Evolutionary conservation across 2,888 invertebrate species (phyloP), one percentile per base, ranked within the genome.

Genomic region (Eilema sororculum): DNA sequence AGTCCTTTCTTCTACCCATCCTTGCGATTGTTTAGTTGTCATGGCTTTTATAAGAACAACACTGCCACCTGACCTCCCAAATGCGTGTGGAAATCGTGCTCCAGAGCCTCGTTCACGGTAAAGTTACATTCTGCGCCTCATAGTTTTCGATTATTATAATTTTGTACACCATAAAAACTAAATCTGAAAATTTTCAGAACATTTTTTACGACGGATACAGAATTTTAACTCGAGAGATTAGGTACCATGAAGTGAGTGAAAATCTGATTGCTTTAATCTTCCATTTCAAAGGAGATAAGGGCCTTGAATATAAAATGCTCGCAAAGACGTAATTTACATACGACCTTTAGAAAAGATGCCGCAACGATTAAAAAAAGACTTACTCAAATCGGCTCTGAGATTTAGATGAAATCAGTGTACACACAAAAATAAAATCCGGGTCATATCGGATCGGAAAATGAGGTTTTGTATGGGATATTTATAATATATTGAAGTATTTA

Each of bases 251-350:
- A 52, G 52, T 52, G n/a, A 52, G 52, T 52, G n/a, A 52, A 52
- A 52, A 52, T n/a, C 52, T 52, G 52, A 52, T 52, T 52, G 52
- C 52, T 52, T 52, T 52, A 52, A 52, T 52, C 52, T 52, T 52
- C 52, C 20, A 52, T 52, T 52, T n/a, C 52, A n/a, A 52, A 52
- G 52, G 52, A 52, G 52, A n/a, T 52, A n/a, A 52, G 52, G 52
- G 52, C n/a, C n/a, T 52, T 52, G 52, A 52, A 52, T 52, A 52
- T 9, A 52, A 52, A 52, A n/a, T 52, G 52, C 52, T 52, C 52
- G 52, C 8, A 20, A 20, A 20, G 52, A n/a, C 52, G 52, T 52
- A n/a, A 52, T 52, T 52, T 52, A n/a, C 52, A 52, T 52, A 52
- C 52, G 52, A 52, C 52, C 52, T 52, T 52, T n/a, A n/a, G 9